Evolutionary conservation across 2,888 invertebrate genomes (phyloP).

Genomic region (Allacma fusca): DNA sequence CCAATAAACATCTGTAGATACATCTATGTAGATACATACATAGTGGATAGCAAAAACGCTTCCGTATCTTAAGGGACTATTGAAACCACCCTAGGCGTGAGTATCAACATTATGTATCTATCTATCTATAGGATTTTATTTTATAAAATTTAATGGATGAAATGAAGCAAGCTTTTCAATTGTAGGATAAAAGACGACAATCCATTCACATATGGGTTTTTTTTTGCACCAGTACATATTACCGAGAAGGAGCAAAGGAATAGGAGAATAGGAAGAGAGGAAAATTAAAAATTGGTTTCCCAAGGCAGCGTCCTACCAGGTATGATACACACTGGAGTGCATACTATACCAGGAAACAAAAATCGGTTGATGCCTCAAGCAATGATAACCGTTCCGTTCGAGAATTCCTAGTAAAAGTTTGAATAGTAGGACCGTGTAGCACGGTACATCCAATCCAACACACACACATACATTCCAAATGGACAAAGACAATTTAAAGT

Average conservation of each 20-base stretch:
- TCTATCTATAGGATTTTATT: too few species aligned
- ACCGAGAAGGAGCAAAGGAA: not conserved
- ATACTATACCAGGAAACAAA: not conserved
- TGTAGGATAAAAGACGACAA: too few species aligned
- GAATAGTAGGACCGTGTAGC: not conserved
- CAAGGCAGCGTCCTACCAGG: too few species aligned
- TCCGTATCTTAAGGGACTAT: too few species aligned
- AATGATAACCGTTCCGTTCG: not conserved
- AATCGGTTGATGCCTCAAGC: conserved; percentile 1
- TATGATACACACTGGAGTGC: not conserved
- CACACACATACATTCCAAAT: not conserved
- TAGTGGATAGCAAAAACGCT: too few species aligned
- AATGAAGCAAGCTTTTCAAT: too few species aligned
- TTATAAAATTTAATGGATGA: too few species aligned
- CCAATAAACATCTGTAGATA: too few species aligned
- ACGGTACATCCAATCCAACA: not conserved
- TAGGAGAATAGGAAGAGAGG: not conserved
- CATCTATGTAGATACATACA: too few species aligned
- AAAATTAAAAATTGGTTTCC: not conserved
- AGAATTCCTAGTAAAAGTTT: not conserved
- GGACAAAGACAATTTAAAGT: not conserved
- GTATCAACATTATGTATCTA: too few species aligned
- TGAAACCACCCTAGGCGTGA: too few species aligned
- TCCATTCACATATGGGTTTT: not conserved
- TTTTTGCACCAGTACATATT: not conserved